Evolutionary conservation across 2,888 invertebrate species (phyloP).

Genomic region (Malthinus seriepunctatus): DNA sequence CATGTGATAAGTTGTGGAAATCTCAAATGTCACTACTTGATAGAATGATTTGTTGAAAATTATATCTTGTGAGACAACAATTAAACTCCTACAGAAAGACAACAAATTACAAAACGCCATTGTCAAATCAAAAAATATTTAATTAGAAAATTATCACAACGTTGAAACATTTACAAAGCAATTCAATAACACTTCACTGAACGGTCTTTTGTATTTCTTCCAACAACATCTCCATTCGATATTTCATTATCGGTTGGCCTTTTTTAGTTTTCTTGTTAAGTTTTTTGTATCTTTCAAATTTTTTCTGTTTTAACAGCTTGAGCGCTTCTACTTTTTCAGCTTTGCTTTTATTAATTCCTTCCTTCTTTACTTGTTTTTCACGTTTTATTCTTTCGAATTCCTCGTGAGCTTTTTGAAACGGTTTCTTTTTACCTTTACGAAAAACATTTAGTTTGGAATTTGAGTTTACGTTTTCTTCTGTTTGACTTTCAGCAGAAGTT

Average conservation of each 20-base stretch:
- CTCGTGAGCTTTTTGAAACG: slow-evolving; percentile 59
- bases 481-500: slow-evolving; percentile 11
- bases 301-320: slow-evolving; percentile 70
- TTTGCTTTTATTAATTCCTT: slow-evolving; percentile 57
- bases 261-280: slow-evolving; percentile 76
- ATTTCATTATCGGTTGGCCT: slow-evolving; percentile 87
- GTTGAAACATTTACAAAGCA: too few relatives aligned
- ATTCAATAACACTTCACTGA: background rate
- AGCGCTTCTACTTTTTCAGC: slow-evolving; percentile 66
- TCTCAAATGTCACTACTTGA: too few relatives aligned
- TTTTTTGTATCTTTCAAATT: slow-evolving; percentile 70
- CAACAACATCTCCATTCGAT: slow-evolving; percentile 74
- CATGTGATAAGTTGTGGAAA: too few relatives aligned
- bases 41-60: too few relatives aligned
- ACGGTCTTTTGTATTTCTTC: slow-evolving; percentile 68
- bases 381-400: slow-evolving; percentile 60
- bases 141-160: too few relatives aligned
- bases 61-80: too few relatives aligned
- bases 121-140: too few relatives aligned
- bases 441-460: background rate
- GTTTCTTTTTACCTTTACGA: slow-evolving; percentile 37
- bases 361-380: slow-evolving; percentile 58
- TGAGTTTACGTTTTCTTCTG: background rate
- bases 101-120: too few relatives aligned
- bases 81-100: too few relatives aligned